phyloP scores from a whole-genome alignment of 2,113 vertebrate genomes.

The Notarius quadriscutis region DNA sequence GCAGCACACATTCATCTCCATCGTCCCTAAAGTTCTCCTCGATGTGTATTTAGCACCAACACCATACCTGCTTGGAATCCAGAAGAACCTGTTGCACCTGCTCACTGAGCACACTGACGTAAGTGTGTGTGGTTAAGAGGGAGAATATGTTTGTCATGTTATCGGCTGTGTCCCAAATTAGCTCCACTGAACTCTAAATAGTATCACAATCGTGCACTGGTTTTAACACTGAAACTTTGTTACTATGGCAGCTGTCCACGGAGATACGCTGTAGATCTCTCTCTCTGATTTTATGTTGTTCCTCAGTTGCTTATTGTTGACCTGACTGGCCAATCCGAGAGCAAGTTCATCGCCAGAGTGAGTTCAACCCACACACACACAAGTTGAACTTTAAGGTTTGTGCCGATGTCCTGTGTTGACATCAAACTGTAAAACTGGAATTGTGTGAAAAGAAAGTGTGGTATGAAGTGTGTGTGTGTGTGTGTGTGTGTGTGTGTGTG shows the following conservation, averaged over 20 bases:
- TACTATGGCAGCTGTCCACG: background rate
- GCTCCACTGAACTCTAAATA: background rate
- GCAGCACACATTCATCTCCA: constrained; percentile 87
- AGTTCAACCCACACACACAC: constrained; percentile 47
- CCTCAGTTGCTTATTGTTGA: constrained; percentile 79
- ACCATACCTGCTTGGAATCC: constrained; percentile 83
- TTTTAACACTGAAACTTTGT: background rate
- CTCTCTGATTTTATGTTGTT: background rate
- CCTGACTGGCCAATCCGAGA: constrained; percentile 66
- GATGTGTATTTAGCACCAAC: constrained; percentile 83
- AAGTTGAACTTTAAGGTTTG: background rate
- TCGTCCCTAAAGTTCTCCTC: constrained; percentile 78
- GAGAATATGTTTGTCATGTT: background rate
- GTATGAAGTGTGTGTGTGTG: too few relatives aligned
- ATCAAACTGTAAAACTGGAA: too few relatives aligned
- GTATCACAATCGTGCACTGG: background rate
- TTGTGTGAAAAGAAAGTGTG: too few relatives aligned
- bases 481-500: too few relatives aligned
- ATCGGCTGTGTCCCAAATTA: background rate
- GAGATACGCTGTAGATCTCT: background rate
- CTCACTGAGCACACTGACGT: constrained; percentile 71
- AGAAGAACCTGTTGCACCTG: constrained; percentile 68
- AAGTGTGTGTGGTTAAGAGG: constrained; percentile 25
- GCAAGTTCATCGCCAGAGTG: constrained; percentile 70
- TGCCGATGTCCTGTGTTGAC: too few relatives aligned